Percentiles rank a stretch among this genome's conserved stretches.
Evolutionary conservation across 2,797 vertebrate species (phyloP).

Genomic region (Podarcis lilfordi): DNA sequence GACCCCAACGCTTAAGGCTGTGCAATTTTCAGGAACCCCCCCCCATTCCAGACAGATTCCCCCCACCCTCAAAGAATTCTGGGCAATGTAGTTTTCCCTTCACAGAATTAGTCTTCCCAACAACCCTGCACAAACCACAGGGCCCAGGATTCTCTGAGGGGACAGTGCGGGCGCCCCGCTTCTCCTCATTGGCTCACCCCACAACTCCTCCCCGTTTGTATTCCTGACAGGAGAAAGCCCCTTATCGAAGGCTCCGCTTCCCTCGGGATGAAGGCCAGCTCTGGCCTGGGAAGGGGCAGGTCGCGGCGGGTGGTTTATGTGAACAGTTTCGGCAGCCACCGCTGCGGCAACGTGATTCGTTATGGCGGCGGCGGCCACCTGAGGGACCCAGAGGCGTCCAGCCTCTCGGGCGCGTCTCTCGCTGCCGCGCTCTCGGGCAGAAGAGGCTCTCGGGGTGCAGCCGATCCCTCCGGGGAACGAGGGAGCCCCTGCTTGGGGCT

Average conservation of each 20-base stretch:
- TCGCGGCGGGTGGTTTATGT: conserved; percentile 57
- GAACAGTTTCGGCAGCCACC: conserved; percentile 70
- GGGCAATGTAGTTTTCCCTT: too few relatives aligned
- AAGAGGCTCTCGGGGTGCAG: not conserved
- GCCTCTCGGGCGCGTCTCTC: not conserved
- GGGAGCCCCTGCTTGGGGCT: not conserved
- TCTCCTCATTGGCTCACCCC: not conserved
- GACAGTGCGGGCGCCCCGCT: too few relatives aligned
- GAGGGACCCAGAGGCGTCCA: not conserved
- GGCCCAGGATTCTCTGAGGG: too few relatives aligned
- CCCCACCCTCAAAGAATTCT: too few relatives aligned
- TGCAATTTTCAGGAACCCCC: not conserved
- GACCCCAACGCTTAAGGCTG: not conserved
- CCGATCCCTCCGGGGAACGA: fast-evolving
- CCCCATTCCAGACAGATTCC: not conserved
- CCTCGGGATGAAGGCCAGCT: not conserved
- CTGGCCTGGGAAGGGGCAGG: fast-evolving
- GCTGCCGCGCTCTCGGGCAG: not conserved
- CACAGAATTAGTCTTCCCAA: too few relatives aligned
- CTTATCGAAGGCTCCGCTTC: fast-evolving
- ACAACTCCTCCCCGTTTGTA: not conserved
- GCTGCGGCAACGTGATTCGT: conserved; percentile 46
- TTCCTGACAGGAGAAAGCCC: too few relatives aligned
- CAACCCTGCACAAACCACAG: too few relatives aligned
- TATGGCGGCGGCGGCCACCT: conserved; percentile 1